Evolutionary conservation across 2,888 invertebrate species (phyloP).

Genomic region (Cheilosia vernalis): DNA sequence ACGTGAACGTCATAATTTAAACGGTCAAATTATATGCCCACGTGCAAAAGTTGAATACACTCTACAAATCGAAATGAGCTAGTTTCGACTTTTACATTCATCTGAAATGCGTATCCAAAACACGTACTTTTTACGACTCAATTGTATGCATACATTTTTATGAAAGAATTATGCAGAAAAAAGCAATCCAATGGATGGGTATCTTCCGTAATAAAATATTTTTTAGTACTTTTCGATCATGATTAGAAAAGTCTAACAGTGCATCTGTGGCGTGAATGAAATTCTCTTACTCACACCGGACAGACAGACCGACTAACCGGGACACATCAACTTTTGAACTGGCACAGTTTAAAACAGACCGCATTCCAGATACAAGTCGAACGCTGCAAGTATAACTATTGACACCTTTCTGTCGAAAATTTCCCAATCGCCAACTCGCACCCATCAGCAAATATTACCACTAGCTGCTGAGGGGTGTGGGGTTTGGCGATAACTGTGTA

Average conservation of each 20-base stretch:
- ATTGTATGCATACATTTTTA: slow-evolving; percentile 18
- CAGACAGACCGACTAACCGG: not conserved
- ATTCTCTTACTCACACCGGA: not conserved
- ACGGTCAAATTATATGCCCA: slow-evolving; percentile 16
- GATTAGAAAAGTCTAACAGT: too few species aligned
- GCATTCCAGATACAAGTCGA: not conserved
- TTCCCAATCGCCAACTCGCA: slow-evolving; percentile 27
- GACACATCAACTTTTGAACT: not conserved
- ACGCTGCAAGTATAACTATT: slow-evolving; percentile 7
- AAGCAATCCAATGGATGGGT: slow-evolving; percentile 9
- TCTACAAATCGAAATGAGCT: slow-evolving; percentile 5
- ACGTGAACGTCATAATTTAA: not conserved
- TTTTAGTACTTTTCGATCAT: too few species aligned
- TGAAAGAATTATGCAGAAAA: slow-evolving; percentile 10
- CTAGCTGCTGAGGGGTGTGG: not conserved
- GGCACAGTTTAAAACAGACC: not conserved
- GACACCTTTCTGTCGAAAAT: slow-evolving; percentile 25
- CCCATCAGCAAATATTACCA: slow-evolving; percentile 26
- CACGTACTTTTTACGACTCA: slow-evolving; percentile 47
- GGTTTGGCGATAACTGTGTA: slow-evolving; percentile 10
- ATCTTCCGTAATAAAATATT: not conserved
- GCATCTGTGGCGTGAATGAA: not conserved
- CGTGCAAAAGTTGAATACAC: slow-evolving; percentile 29
- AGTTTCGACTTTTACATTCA: slow-evolving; percentile 13
- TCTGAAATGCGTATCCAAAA: slow-evolving; percentile 39